Evolutionary conservation across 1,140 invertebrate genomes (phyloP).

Genomic region (Neodiprion pinetum): DNA sequence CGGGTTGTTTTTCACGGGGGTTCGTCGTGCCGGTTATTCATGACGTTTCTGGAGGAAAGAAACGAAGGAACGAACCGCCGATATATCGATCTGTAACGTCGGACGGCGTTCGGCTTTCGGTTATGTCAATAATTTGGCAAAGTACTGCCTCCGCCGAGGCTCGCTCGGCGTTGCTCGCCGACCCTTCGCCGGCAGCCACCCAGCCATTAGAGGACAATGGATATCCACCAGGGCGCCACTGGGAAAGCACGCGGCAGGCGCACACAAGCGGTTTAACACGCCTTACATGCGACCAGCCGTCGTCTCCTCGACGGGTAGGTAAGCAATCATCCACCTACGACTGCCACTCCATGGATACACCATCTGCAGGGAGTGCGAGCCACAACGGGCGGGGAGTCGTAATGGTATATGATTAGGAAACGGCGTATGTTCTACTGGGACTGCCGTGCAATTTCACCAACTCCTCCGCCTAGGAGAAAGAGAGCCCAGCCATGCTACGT

Average conservation of each 20-base stretch:
- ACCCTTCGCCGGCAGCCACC: conserved; percentile 17
- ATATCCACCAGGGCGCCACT: conserved; percentile 15
- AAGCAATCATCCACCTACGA: background rate
- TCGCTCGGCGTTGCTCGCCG: background rate
- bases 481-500: too few relatives aligned
- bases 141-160: conserved; percentile 10
- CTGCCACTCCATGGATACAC: background rate
- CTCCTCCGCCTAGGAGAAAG: too few relatives aligned
- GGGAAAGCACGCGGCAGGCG: too few relatives aligned
- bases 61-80: too few relatives aligned
- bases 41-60: too few relatives aligned
- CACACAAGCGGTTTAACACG: too few relatives aligned
- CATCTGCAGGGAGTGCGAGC: background rate
- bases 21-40: too few relatives aligned
- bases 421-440: conserved; percentile 27
- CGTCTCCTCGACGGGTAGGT: background rate
- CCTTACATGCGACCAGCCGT: background rate
- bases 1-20: too few relatives aligned
- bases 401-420: conserved; percentile 40
- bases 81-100: conserved; percentile 17
- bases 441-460: too few relatives aligned
- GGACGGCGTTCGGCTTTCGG: background rate
- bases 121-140: conserved; percentile 24
- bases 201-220: conserved; percentile 29
- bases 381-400: conserved; percentile 15